Conservation (phyloP, 2,888 invertebrate genomes). For the Philonicus albiceps region DNA sequence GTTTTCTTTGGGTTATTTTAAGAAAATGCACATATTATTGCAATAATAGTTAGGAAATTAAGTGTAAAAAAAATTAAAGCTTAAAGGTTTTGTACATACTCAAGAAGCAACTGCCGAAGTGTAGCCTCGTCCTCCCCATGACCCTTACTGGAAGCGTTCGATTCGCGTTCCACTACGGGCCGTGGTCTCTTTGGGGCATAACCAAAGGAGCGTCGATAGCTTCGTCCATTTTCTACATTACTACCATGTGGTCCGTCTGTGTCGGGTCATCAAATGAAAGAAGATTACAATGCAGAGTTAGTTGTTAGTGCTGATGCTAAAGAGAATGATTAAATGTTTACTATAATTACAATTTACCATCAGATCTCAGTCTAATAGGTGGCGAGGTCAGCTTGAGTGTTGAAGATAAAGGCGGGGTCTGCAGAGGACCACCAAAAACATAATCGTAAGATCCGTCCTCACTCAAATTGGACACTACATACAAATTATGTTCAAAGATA, state of each 20-base stretch:
- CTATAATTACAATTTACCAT: constrained; percentile 57
- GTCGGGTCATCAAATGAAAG: constrained; percentile 7
- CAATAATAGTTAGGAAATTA: not conserved
- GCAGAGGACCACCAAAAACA: constrained; percentile 65
- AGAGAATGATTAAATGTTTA: not conserved
- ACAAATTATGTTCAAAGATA: constrained; percentile 10
- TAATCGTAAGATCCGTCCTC: constrained; percentile 64
- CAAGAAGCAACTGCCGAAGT: constrained; percentile 94
- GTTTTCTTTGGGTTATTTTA: not conserved
- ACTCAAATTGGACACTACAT: constrained; percentile 64
- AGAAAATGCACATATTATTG: not conserved
- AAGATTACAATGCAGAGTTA: not conserved
- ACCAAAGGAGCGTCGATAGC: constrained; percentile 63
- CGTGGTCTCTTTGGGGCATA: constrained; percentile 63
- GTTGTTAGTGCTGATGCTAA: not conserved
- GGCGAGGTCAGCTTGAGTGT: constrained; percentile 65
- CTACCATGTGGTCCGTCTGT: constrained; percentile 59
- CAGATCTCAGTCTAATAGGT: constrained; percentile 63
- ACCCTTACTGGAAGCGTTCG: constrained; percentile 63
- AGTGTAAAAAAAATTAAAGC: not conserved
- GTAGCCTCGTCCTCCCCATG: constrained; percentile 86
- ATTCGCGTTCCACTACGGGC: constrained; percentile 62
- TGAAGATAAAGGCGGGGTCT: constrained; percentile 62
- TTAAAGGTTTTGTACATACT: constrained; percentile 68
- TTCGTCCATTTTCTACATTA: constrained; percentile 61